Conservation (phyloP, 2,888 invertebrate species). For the Lysandra coridon region DNA sequence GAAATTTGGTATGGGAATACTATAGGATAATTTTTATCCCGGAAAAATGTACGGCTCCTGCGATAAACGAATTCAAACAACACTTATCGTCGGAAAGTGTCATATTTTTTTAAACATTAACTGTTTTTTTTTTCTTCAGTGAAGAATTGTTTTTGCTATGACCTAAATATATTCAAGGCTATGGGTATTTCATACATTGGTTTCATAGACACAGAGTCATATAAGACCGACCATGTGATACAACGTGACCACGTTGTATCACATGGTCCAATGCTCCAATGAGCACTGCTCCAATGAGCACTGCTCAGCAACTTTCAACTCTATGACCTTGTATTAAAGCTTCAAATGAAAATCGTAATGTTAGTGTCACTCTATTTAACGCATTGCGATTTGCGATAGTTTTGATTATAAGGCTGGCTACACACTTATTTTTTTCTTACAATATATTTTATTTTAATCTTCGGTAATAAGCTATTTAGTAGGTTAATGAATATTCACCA, state of each 20-base stretch:
- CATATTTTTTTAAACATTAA: background rate
- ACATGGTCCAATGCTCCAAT: background rate
- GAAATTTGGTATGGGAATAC: too few species aligned
- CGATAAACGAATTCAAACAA: too few species aligned
- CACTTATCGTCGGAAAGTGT: too few species aligned
- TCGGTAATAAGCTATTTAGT: too few species aligned
- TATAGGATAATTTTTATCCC: too few species aligned
- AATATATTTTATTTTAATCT: too few species aligned
- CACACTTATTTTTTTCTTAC: too few species aligned
- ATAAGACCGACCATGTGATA: conserved; percentile 1
- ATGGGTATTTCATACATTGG: conserved; percentile 6
- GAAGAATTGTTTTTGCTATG: background rate
- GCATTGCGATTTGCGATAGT: background rate
- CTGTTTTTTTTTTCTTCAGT: background rate
- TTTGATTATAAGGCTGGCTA: background rate
- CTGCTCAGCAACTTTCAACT: background rate
- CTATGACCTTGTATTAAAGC: background rate
- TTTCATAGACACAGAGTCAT: background rate
- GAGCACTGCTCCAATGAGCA: background rate
- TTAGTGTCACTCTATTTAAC: background rate
- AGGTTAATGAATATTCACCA: too few species aligned
- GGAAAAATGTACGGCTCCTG: too few species aligned
- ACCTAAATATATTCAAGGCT: background rate
- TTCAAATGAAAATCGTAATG: background rate
- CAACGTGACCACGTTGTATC: background rate